Percentiles rank a stretch among this genome's conserved stretches.
Evolutionary conservation across 2,113 vertebrate genomes (phyloP).

Genomic region (Calcarius ornatus): DNA sequence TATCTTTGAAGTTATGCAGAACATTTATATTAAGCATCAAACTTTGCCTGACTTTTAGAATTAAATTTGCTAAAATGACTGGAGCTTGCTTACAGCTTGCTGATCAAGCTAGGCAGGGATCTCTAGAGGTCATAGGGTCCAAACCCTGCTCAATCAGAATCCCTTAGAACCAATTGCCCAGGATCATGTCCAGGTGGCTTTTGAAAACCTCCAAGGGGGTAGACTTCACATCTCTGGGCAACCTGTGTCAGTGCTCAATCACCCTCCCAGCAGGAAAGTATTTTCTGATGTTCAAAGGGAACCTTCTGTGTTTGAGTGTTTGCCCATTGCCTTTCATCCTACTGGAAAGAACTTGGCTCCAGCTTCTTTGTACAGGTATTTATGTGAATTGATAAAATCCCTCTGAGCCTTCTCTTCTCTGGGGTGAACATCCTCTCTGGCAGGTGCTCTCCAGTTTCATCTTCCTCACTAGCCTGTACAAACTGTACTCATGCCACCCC

Average conservation of each 20-base stretch:
- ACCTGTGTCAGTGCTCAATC: not conserved
- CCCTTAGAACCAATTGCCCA: not conserved
- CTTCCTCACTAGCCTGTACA: not conserved
- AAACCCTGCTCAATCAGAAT: not conserved
- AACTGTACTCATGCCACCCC: not conserved
- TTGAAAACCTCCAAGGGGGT: not conserved
- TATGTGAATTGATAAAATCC: not conserved
- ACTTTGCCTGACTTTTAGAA: conserved; percentile 22
- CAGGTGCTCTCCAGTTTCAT: not conserved
- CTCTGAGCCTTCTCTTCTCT: not conserved
- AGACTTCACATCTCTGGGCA: not conserved
- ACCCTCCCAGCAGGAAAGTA: not conserved
- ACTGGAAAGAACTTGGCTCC: not conserved
- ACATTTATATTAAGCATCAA: conserved; percentile 57
- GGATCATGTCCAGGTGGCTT: not conserved
- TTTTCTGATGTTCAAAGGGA: not conserved
- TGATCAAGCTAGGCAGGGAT: not conserved
- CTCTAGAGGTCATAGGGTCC: not conserved
- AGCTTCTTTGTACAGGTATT: not conserved
- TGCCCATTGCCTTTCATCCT: not conserved
- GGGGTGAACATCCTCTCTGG: not conserved
- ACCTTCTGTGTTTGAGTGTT: not conserved
- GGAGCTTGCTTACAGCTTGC: not conserved
- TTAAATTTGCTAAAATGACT: not conserved
- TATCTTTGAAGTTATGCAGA: conserved; percentile 27